Evolutionary conservation across 2,113 vertebrate species (phyloP).

Genomic region (Thunnus thynnus): DNA sequence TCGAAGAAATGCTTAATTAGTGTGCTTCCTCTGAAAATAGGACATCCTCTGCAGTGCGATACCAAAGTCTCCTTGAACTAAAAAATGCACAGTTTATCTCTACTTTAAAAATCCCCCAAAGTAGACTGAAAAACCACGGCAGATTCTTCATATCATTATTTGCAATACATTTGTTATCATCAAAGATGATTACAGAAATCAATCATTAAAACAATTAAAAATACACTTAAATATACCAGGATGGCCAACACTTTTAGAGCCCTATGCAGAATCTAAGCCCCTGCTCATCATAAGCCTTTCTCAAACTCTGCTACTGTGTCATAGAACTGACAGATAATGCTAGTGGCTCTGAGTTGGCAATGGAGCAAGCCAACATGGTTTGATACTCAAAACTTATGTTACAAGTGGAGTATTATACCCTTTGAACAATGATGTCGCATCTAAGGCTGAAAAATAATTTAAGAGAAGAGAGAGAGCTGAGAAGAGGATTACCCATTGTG

Average conservation of each 20-base stretch:
- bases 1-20: slow-evolving; percentile 60
- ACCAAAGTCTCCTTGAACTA: slow-evolving; percentile 54
- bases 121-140: slow-evolving; percentile 27
- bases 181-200: not conserved
- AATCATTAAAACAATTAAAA: not conserved
- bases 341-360: not conserved
- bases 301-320: not conserved
- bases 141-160: slow-evolving; percentile 16
- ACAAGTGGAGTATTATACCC: too few relatives aligned
- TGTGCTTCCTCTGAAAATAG: slow-evolving; percentile 68
- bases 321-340: not conserved
- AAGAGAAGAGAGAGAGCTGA: not conserved
- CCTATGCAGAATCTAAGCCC: not conserved
- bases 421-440: not conserved
- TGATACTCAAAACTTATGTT: too few relatives aligned
- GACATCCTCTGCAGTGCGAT: slow-evolving; percentile 39
- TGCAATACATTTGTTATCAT: not conserved
- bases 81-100: slow-evolving; percentile 50
- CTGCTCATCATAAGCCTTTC: not conserved
- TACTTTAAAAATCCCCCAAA: slow-evolving; percentile 21
- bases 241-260: not conserved
- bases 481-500: too few relatives aligned
- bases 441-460: not conserved
- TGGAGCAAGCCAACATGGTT: not conserved
- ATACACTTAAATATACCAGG: too few relatives aligned